Evolutionary conservation across 2,888 invertebrate species (phyloP), one percentile per base, ranked within the genome.

Genomic region (Dorcus parallelipipedus): DNA sequence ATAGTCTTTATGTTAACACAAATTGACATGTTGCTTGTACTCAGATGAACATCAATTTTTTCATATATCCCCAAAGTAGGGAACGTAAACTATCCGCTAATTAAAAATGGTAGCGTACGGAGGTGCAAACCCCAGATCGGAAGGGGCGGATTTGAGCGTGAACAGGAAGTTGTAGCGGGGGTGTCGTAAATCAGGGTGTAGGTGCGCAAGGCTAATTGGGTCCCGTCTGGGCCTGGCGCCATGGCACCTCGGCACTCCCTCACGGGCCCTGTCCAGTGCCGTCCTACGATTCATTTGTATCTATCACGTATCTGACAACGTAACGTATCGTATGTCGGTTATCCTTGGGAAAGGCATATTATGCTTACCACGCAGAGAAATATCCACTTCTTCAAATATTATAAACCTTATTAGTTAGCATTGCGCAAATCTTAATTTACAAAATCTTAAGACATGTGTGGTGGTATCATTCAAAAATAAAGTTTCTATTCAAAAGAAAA

Each of bases 161-260:
- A 73, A 74, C 75, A 76, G 76, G 76, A 76, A 76, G 73, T 73
- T 68, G 69, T 59, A 64, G 68, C 72, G 72, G 69, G 73, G 72
- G 73, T 71, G 73, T 71, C 75, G 72, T 77, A 77, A 76, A 77
- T 77, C 75, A 76, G 74, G 73, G 72, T 70, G 71, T 72, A 76
- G 75, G 76, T 76, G 75, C 71, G 71, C 75, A 67, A 70, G 71
- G 71, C 76, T 76, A 76, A 76, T 76, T 76, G 76, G 76, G 72
- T 72, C 67, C 71, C 72, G 75, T 74, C 74, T 75, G 74, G 72
- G 67, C 60, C 69, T 75, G 76, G 76, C 76, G 76, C 75, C 76
- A 75, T 70, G 64, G 65, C 61, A 65, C 63, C 65, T 62, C 62
- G 71, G 70, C 71, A 70, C 70, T 69, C 71, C 71, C 70, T 71